These are phyloP conservation scores for Holacanthus passer DNA, from an alignment of 2,113 vertebrate species.

Conservation along the genomic window DNA sequence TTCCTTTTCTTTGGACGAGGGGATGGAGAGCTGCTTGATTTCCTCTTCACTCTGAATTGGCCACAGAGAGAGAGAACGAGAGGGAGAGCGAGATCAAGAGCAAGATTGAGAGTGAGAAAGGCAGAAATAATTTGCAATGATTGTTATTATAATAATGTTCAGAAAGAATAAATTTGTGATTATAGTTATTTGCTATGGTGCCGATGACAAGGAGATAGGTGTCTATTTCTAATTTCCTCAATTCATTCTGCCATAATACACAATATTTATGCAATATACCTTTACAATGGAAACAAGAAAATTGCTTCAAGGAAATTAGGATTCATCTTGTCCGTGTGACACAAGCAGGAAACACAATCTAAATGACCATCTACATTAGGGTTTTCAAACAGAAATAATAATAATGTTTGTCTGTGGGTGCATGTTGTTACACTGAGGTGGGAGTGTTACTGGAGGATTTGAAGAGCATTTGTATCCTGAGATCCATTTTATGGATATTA, in stretches of 20 bases:
- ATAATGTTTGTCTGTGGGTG: background rate
- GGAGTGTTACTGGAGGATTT: background rate
- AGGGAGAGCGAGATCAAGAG: background rate
- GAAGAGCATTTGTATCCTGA: conserved; percentile 10
- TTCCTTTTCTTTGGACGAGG: conserved; percentile 97
- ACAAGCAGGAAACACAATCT: background rate
- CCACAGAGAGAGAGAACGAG: background rate
- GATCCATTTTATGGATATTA: conserved; percentile 16
- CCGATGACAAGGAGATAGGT: conserved; percentile 16
- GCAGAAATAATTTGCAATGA: conserved; percentile 33
- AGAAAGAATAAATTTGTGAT: conserved; percentile 49
- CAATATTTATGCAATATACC: conserved; percentile 18
- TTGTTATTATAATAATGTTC: conserved; percentile 47
- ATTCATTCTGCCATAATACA: conserved; percentile 15
- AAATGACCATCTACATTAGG: conserved; percentile 44
- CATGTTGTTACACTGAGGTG: background rate
- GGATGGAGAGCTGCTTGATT: conserved; percentile 94
- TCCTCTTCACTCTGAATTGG: conserved; percentile 81
- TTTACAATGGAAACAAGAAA: conserved; percentile 31
- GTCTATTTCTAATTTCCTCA: conserved; percentile 56
- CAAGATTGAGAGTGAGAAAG: background rate
- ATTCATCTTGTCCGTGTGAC: conserved; percentile 30
- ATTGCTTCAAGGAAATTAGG: conserved; percentile 33
- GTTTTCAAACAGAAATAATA: conserved; percentile 23
- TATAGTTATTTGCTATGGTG: conserved; percentile 57